Evolutionary conservation across 2,113 vertebrate species (phyloP).

Genomic region (Sinocyclocheilus anshuiensis): DNA sequence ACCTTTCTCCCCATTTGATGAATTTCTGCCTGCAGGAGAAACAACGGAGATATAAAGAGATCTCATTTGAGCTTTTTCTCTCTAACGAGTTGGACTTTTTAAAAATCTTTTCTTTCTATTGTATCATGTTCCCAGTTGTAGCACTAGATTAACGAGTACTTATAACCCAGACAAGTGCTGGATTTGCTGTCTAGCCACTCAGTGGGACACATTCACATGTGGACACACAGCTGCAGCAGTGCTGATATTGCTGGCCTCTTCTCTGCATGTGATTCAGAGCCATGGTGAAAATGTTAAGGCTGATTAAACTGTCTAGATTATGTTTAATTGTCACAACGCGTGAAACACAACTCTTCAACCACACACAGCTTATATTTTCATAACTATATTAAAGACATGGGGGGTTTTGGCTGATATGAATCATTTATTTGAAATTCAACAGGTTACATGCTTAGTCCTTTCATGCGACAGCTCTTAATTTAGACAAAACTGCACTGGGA

Average conservation of each 20-base stretch:
- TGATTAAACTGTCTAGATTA: conserved; percentile 35
- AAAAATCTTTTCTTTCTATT: conserved; percentile 40
- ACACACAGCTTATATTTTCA: conserved; percentile 6
- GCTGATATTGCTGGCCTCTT: conserved; percentile 33
- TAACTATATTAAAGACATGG: background rate
- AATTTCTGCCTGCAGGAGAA: conserved; percentile 4
- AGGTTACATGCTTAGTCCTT: background rate
- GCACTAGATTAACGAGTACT: conserved; percentile 55
- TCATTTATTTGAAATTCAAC: conserved; percentile 27
- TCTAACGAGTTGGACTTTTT: conserved; percentile 38
- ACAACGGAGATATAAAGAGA: conserved; percentile 31
- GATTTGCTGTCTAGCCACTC: conserved; percentile 52
- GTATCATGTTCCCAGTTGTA: conserved; percentile 62
- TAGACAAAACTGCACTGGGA: background rate
- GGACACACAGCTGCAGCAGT: conserved; percentile 55
- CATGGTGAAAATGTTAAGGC: conserved; percentile 22
- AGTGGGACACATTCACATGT: conserved; percentile 22
- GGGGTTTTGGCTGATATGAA: background rate
- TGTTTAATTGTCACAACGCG: conserved; percentile 27
- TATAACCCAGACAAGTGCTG: conserved; percentile 59
- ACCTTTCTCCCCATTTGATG: background rate
- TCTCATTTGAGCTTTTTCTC: background rate
- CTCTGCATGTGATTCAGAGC: conserved; percentile 46
- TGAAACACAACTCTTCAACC: background rate
- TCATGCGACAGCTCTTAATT: background rate